A percentile compares a stretch with the other conserved stretches of the same genome.
Evolutionary conservation across 1,140 invertebrate genomes (phyloP).

Genomic region (Drosophila erecta): DNA sequence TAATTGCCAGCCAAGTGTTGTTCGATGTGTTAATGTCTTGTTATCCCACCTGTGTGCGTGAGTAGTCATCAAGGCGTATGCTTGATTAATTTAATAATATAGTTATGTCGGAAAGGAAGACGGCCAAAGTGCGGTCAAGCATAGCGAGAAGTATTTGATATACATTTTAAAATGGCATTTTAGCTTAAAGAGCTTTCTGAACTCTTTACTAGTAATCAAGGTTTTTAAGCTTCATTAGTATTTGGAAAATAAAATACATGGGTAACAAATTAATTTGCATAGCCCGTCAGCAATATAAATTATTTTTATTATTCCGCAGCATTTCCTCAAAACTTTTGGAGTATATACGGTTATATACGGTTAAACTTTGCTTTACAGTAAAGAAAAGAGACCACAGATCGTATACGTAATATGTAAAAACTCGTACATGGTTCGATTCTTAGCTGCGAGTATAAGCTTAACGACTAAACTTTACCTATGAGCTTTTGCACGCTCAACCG

Average conservation of each 20-base stretch:
- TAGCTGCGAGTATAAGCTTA: slow-evolving; percentile 4
- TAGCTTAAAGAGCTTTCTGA: too few relatives aligned
- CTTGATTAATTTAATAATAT: slow-evolving; percentile 29
- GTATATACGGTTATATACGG: too few relatives aligned
- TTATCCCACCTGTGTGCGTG: slow-evolving; percentile 6
- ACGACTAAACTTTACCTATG: not conserved
- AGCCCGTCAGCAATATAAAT: too few relatives aligned
- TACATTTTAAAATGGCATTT: too few relatives aligned
- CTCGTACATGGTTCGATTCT: slow-evolving; percentile 1
- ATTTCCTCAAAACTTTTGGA: too few relatives aligned
- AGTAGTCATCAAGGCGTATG: slow-evolving; percentile 4
- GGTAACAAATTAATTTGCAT: too few relatives aligned
- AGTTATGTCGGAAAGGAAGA: not conserved
- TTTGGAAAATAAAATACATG: too few relatives aligned
- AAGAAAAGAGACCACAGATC: not conserved
- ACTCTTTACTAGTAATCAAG: too few relatives aligned
- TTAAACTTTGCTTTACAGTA: too few relatives aligned
- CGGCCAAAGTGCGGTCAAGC: not conserved
- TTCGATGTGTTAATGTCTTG: slow-evolving; percentile 44
- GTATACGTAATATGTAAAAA: slow-evolving; percentile 27
- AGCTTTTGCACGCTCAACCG: not conserved
- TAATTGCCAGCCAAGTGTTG: slow-evolving; percentile 56
- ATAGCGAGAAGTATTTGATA: too few relatives aligned
- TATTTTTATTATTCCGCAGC: too few relatives aligned
- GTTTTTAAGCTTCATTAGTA: too few relatives aligned